These are phyloP conservation scores for Pseudocheirus occidentalis DNA, from an alignment of 2,797 vertebrate species.

Conservation along the genomic window DNA sequence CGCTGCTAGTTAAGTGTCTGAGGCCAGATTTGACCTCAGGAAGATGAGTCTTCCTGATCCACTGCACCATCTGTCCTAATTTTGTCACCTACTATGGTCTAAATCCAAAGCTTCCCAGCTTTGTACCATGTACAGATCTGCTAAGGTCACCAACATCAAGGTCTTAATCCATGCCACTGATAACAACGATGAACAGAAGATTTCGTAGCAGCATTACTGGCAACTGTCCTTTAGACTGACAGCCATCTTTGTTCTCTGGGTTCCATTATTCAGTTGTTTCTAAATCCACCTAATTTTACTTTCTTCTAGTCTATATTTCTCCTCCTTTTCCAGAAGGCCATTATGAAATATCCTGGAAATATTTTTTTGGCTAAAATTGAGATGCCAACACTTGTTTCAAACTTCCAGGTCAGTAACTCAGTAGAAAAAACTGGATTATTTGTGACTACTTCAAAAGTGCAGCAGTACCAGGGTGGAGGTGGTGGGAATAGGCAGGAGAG, in stretches of 20 bases:
- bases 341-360: neutral
- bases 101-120: neutral
- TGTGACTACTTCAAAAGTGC: neutral
- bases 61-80: neutral
- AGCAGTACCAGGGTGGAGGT: neutral
- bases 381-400: neutral
- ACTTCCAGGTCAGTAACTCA: neutral
- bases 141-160: neutral
- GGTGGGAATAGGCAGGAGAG: neutral
- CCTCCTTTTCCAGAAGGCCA: neutral
- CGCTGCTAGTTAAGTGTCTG: no score
- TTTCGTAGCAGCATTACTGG: neutral
- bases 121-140: neutral
- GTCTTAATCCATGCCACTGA: neutral
- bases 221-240: neutral
- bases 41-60: no score
- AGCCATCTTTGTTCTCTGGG: neutral
- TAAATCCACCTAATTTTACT: neutral
- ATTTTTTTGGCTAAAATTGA: neutral
- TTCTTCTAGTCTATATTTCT: neutral
- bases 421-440: neutral
- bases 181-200: neutral
- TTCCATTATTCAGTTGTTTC: neutral
- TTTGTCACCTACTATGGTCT: neutral
- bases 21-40: no score